Conservation (phyloP, 1,140 invertebrate genomes). For the Centruroides sculpturatus region DNA sequence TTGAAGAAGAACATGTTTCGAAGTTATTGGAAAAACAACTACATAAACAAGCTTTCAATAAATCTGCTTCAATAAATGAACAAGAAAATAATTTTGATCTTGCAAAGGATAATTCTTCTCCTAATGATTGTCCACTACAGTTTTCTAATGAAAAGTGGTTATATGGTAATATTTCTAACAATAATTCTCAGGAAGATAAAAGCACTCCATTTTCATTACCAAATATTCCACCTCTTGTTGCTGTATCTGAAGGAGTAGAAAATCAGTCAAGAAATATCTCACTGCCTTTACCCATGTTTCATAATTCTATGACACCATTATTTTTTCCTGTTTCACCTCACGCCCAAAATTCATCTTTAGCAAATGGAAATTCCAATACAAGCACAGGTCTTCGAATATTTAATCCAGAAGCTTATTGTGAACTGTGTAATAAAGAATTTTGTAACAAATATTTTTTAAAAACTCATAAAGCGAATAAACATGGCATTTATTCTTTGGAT, state of each 20-base stretch:
- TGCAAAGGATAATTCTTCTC: neutral
- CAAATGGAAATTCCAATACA: constrained; percentile 10
- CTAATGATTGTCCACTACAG: neutral
- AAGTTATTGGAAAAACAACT: constrained; percentile 12
- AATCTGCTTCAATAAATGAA: constrained; percentile 5
- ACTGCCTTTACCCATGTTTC: constrained; percentile 19
- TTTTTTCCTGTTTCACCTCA: constrained; percentile 17
- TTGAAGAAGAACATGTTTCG: constrained; percentile 21
- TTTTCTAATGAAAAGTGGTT: neutral
- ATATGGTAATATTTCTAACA: no score
- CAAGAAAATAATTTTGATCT: neutral
- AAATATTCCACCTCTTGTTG: constrained; percentile 15
- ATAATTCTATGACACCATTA: constrained; percentile 20
- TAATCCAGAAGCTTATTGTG: constrained; percentile 86
- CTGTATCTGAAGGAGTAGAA: constrained; percentile 10
- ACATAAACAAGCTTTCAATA: constrained; percentile 8
- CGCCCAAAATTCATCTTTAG: constrained; percentile 17
- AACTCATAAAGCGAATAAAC: constrained; percentile 89
- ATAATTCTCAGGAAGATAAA: constrained; percentile 1
- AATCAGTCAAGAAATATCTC: constrained; percentile 4
- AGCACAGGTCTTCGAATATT: constrained; percentile 53
- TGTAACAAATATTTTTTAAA: constrained; percentile 99
- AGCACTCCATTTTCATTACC: constrained; percentile 14
- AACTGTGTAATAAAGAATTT: constrained; percentile 35
- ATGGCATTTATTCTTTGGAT: constrained; percentile 47